These are phyloP conservation scores for Calvadosia cruxmelitensis DNA, from an alignment of 30 jellyfish, hydroid and myxozoan genomes.

Conservation along the genomic window DNA sequence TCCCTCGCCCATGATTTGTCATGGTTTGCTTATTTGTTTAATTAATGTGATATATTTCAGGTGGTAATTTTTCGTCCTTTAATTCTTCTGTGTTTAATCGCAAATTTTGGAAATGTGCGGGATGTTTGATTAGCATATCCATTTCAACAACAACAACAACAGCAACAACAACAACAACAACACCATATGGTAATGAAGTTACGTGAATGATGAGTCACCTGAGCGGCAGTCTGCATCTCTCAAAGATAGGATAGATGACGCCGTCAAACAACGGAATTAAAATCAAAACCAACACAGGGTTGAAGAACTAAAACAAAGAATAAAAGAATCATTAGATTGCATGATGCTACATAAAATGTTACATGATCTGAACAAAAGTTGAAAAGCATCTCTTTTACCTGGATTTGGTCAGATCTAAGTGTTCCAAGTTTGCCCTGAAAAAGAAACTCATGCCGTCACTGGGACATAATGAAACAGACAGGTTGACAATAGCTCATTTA, in stretches of 20 bases:
- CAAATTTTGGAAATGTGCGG: too few relatives aligned
- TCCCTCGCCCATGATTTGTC: too few relatives aligned
- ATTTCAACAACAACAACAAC: too few relatives aligned
- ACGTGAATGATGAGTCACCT: conserved; percentile 27
- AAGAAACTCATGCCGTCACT: background rate
- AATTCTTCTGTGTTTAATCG: too few relatives aligned
- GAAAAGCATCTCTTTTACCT: conserved; percentile 24
- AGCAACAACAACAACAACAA: too few relatives aligned
- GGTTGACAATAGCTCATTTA: too few relatives aligned
- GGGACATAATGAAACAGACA: background rate
- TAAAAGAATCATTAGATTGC: background rate
- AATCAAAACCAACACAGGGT: conserved; percentile 82
- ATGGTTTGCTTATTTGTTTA: too few relatives aligned
- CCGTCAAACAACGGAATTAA: conserved; percentile 78
- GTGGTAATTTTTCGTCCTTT: too few relatives aligned
- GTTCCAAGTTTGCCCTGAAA: conserved; percentile 57
- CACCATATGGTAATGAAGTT: too few relatives aligned
- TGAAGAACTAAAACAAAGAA: conserved; percentile 58
- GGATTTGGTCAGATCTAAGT: conserved; percentile 87
- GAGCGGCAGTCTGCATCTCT: conserved; percentile 80
- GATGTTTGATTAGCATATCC: too few relatives aligned
- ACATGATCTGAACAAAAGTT: too few relatives aligned
- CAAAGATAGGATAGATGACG: conserved; percentile 69
- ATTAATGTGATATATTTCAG: too few relatives aligned
- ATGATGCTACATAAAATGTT: background rate